phyloP scores from a whole-genome alignment of 1,140 invertebrate species.

The Drosophila triauraria region DNA sequence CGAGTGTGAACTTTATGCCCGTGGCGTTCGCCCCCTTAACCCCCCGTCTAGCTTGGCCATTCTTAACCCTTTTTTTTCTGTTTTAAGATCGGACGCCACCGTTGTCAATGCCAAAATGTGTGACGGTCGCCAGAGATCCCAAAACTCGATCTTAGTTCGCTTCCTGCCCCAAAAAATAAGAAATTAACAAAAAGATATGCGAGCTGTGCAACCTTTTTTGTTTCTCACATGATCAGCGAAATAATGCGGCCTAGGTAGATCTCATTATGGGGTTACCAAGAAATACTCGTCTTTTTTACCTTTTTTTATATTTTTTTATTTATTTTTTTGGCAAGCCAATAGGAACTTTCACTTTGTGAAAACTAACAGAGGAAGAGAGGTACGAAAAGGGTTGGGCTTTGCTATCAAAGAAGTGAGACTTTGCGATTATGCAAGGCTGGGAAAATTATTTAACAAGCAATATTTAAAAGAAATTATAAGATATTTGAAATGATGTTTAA shows the following conservation, averaged over 20 bases:
- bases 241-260: slow-evolving; percentile 42
- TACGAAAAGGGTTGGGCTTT: slow-evolving; percentile 8
- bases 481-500: no score
- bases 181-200: slow-evolving; percentile 5
- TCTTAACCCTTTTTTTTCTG: slow-evolving; percentile 2
- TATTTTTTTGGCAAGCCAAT: slow-evolving; percentile 32
- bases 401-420: background rate
- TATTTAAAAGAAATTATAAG: no score
- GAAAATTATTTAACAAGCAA: no score
- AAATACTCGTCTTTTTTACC: slow-evolving; percentile 18
- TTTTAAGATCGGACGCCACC: slow-evolving; percentile 48
- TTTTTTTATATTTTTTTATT: background rate
- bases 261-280: slow-evolving; percentile 34
- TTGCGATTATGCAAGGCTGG: background rate
- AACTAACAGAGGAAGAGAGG: slow-evolving; percentile 7
- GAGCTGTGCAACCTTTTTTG: slow-evolving; percentile 37
- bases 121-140: slow-evolving; percentile 57
- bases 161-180: slow-evolving; percentile 55
- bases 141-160: slow-evolving; percentile 51
- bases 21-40: slow-evolving; percentile 56
- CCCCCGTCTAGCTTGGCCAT: background rate
- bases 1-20: slow-evolving; percentile 82
- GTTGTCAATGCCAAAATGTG: slow-evolving; percentile 76
- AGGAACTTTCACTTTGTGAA: slow-evolving; percentile 41
- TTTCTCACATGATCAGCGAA: slow-evolving; percentile 34